Conservation (phyloP, 2,888 invertebrate species). For the Chymomyza amoena region DNA sequence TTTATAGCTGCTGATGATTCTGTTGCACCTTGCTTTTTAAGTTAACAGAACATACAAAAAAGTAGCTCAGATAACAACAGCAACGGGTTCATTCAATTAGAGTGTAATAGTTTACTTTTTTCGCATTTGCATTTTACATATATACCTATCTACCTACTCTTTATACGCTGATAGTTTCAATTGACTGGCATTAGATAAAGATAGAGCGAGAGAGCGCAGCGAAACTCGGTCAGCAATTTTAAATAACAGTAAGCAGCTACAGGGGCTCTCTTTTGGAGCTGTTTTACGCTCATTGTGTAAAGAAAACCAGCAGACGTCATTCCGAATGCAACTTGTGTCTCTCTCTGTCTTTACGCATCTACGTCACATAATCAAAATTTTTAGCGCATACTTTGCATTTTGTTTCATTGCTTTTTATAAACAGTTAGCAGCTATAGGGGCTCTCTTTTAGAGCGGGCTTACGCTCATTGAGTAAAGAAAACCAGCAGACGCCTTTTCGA, state of each 20-base stretch:
- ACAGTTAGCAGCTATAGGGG: slow-evolving; percentile 36
- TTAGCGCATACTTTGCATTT: no score
- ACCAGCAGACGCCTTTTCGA: no score
- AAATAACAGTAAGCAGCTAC: slow-evolving; percentile 46
- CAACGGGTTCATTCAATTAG: not conserved
- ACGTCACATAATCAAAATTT: not conserved
- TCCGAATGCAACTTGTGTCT: not conserved
- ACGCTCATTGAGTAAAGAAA: no score
- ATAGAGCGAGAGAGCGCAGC: not conserved
- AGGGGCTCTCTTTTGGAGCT: not conserved
- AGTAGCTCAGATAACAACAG: not conserved
- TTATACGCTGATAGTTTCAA: not conserved
- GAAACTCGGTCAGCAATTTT: slow-evolving; percentile 48
- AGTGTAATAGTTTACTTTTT: not conserved
- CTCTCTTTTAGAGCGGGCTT: not conserved
- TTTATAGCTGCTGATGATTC: not conserved
- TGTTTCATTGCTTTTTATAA: no score
- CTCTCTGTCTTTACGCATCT: slow-evolving; percentile 6
- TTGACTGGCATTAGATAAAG: not conserved
- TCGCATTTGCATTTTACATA: not conserved
- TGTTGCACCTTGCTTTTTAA: not conserved
- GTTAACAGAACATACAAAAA: not conserved
- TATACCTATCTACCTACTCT: no score
- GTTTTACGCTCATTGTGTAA: no score
- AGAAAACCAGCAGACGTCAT: no score